A percentile compares a stretch with the other conserved stretches of the same genome.
Evolutionary conservation across 2,797 vertebrate species (phyloP).

Genomic region (Lagorchestes hirsutus): DNA sequence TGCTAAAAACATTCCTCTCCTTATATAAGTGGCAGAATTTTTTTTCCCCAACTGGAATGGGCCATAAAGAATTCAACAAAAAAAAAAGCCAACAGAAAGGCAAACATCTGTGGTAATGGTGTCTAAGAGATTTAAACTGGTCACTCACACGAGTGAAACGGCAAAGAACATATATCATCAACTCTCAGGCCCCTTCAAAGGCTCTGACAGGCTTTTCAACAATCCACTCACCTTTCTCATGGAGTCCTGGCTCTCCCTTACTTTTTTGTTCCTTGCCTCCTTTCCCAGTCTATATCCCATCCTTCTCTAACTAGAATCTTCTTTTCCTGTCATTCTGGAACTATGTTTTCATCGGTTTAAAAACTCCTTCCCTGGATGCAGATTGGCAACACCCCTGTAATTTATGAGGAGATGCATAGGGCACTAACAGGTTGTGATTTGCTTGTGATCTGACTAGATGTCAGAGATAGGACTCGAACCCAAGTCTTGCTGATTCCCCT

Average conservation of each 20-base stretch:
- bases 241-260: neutral
- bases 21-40: neutral
- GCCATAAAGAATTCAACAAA: neutral
- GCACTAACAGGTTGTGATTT: neutral
- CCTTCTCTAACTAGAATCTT: neutral
- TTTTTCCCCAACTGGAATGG: neutral
- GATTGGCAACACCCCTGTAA: neutral
- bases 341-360: neutral
- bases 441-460: neutral
- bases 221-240: neutral
- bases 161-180: neutral
- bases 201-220: neutral
- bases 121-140: neutral
- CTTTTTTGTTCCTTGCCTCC: neutral
- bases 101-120: neutral
- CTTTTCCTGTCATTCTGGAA: neutral
- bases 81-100: neutral
- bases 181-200: neutral
- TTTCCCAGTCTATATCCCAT: neutral
- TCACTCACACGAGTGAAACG: neutral
- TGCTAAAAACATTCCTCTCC: neutral
- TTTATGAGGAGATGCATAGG: neutral
- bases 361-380: neutral
- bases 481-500: neutral
- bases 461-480: neutral